Evolutionary conservation across 2,113 vertebrate genomes (phyloP).

Genomic region (Hemiscyllium ocellatum): DNA sequence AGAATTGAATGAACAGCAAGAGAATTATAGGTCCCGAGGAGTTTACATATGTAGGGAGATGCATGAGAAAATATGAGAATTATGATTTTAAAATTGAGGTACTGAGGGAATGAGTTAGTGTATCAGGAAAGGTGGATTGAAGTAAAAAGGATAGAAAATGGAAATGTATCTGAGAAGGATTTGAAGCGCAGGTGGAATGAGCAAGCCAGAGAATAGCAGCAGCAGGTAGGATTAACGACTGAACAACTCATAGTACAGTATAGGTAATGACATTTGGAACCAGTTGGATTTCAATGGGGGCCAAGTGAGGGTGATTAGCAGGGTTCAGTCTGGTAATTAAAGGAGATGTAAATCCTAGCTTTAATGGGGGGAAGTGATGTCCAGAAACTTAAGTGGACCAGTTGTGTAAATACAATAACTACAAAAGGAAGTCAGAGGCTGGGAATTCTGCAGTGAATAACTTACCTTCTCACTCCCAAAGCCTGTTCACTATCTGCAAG

Average conservation of each 20-base stretch:
- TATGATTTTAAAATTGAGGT: neutral
- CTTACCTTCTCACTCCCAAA: too few species aligned
- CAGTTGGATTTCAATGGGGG: neutral
- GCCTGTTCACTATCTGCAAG: too few species aligned
- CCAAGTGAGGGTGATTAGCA: neutral
- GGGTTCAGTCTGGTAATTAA: neutral
- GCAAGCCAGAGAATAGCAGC: neutral
- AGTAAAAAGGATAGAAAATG: neutral
- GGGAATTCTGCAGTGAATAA: too few species aligned
- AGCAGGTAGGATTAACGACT: neutral
- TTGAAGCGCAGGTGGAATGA: neutral
- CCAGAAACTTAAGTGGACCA: too few species aligned
- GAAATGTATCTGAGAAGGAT: neutral
- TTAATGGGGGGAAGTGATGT: neutral
- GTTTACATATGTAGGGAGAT: neutral
- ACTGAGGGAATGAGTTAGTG: neutral
- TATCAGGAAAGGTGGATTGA: neutral
- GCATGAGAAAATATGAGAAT: neutral
- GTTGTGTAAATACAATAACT: too few species aligned
- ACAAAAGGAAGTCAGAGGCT: too few species aligned
- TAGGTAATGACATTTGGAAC: neutral
- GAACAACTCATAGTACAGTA: neutral
- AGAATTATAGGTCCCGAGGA: neutral
- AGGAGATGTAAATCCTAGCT: neutral
- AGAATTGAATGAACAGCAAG: neutral